Evolutionary conservation across 1,140 invertebrate genomes (phyloP).

Genomic region (Drosophila erecta): DNA sequence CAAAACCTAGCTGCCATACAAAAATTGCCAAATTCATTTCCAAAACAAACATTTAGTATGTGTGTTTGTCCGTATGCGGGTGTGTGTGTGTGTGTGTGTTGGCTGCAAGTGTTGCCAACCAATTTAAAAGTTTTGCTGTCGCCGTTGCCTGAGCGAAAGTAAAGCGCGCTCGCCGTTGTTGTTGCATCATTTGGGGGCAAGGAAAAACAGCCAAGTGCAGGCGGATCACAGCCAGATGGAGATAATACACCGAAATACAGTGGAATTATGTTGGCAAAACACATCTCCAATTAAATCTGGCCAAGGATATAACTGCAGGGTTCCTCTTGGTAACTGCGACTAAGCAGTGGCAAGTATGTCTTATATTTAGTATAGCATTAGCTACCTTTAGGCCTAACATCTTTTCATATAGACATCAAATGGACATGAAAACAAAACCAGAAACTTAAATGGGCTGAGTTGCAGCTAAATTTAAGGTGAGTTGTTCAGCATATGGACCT

Average conservation of each 20-base stretch:
- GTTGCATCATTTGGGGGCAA: slow-evolving; percentile 66
- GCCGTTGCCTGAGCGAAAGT: slow-evolving; percentile 69
- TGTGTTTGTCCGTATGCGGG: slow-evolving; percentile 24
- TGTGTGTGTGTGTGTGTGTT: slow-evolving; percentile 21
- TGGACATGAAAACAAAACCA: too few relatives aligned
- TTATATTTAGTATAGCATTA: too few relatives aligned
- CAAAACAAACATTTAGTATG: slow-evolving; percentile 77
- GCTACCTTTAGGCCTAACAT: too few relatives aligned
- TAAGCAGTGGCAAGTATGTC: too few relatives aligned
- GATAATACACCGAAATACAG: slow-evolving; percentile 43
- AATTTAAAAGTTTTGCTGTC: slow-evolving; percentile 82
- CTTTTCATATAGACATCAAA: too few relatives aligned
- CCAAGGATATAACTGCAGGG: too few relatives aligned
- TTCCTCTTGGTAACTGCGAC: too few relatives aligned
- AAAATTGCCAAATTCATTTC: slow-evolving; percentile 83
- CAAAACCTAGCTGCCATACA: slow-evolving; percentile 22
- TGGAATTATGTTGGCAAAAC: slow-evolving; percentile 1
- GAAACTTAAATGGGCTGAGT: neutral
- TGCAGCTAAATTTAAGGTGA: neutral
- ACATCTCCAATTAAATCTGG: too few relatives aligned
- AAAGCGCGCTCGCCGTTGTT: slow-evolving; percentile 58
- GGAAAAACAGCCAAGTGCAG: slow-evolving; percentile 67
- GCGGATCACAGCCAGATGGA: slow-evolving; percentile 34
- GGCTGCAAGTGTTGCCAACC: slow-evolving; percentile 78
- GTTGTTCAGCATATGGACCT: neutral